phyloP scores from a whole-genome alignment of 2,888 invertebrate genomes.

The Drosophila longiperda region DNA sequence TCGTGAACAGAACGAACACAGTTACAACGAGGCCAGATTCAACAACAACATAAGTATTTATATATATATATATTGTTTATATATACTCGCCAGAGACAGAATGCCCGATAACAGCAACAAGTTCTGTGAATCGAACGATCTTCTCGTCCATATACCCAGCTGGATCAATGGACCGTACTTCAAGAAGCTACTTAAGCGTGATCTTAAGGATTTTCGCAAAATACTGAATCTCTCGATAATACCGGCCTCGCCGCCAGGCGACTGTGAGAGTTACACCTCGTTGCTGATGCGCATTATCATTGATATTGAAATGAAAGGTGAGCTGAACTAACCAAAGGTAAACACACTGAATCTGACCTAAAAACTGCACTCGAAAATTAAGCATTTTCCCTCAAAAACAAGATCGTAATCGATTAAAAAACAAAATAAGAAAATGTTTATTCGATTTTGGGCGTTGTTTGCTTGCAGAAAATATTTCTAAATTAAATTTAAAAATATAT shows the following conservation, averaged over 20 bases:
- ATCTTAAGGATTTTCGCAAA: constrained; percentile 71
- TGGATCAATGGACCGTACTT: constrained; percentile 82
- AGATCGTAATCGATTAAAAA: not conserved
- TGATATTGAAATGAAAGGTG: constrained; percentile 82
- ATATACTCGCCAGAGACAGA: constrained; percentile 13
- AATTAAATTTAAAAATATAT: not conserved
- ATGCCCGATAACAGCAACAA: constrained; percentile 80
- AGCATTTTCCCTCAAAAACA: not conserved
- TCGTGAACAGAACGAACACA: constrained; percentile 34
- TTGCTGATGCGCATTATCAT: constrained; percentile 80
- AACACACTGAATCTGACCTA: constrained; percentile 27
- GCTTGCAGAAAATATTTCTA: not conserved
- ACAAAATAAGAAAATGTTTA: not conserved
- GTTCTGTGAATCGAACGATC: constrained; percentile 53
- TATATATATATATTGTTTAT: not conserved
- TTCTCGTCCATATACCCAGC: constrained; percentile 67
- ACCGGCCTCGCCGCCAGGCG: constrained; percentile 82
- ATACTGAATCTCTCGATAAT: constrained; percentile 76
- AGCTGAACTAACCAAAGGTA: constrained; percentile 38
- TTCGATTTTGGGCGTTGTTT: not conserved
- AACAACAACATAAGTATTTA: not conserved
- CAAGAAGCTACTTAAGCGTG: constrained; percentile 73
- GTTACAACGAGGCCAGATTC: constrained; percentile 12
- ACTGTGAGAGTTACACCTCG: constrained; percentile 83
- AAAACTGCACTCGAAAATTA: constrained; percentile 2